Percentiles rank a stretch among this genome's conserved stretches.
Conservation (phyloP, 2,113 vertebrate species). For the Cyanoliseus patagonus region DNA sequence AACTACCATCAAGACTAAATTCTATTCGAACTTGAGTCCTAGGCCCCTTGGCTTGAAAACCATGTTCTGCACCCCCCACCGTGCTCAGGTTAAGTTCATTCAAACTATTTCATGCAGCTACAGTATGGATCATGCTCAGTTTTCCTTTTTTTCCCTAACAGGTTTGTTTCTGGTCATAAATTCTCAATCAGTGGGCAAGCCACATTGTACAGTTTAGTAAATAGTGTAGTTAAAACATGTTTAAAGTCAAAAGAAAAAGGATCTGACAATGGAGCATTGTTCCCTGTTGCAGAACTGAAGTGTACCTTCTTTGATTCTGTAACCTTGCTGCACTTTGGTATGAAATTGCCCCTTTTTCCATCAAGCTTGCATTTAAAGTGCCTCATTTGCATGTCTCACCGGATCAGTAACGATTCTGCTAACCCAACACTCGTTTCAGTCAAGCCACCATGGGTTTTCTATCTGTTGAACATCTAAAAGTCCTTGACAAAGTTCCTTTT, state of each 20-base stretch:
- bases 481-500: slow-evolving; percentile 78
- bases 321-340: slow-evolving; percentile 72
- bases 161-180: slow-evolving; percentile 77
- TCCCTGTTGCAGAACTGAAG: slow-evolving; percentile 44
- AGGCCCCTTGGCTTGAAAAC: slow-evolving; percentile 62
- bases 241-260: slow-evolving; percentile 62
- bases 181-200: slow-evolving; percentile 56
- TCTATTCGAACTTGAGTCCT: slow-evolving; percentile 47
- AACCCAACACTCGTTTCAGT: slow-evolving; percentile 15
- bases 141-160: slow-evolving; percentile 42
- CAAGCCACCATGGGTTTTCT: slow-evolving; percentile 59
- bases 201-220: slow-evolving; percentile 60
- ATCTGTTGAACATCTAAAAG: slow-evolving; percentile 73
- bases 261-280: slow-evolving; percentile 73
- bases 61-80: slow-evolving; percentile 45
- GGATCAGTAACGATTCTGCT: slow-evolving; percentile 43
- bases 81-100: slow-evolving; percentile 55
- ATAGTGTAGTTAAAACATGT: slow-evolving; percentile 69
- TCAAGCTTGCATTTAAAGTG: slow-evolving; percentile 73
- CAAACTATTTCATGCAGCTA: slow-evolving; percentile 31
- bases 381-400: slow-evolving; percentile 73
- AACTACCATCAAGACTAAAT: no score
- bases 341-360: slow-evolving; percentile 71
- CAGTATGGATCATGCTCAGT: slow-evolving; percentile 50
- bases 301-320: slow-evolving; percentile 74